A percentile compares a stretch with the other conserved stretches of the same genome.
These are phyloP conservation scores for Nasonia longicornis DNA, from an alignment of 1,140 invertebrate species.

Conservation along the genomic window DNA sequence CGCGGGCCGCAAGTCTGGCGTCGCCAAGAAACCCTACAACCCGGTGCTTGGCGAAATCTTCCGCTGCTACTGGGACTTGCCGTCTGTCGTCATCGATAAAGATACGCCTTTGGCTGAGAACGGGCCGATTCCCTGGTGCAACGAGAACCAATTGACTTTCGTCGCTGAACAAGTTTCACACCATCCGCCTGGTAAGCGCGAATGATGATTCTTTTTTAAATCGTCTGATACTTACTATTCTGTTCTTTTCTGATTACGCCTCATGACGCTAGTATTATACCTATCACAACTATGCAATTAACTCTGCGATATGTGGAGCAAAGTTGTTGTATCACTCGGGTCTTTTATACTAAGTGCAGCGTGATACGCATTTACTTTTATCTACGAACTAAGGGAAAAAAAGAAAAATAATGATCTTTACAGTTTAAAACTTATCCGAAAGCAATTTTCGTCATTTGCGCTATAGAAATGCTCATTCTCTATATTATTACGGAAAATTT, in stretches of 20 bases:
- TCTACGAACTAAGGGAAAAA: no score
- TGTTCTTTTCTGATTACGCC: no score
- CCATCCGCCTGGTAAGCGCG: conserved; percentile 91
- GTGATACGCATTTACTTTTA: no score
- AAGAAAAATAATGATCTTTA: no score
- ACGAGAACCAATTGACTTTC: conserved; percentile 85
- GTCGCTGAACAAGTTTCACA: conserved; percentile 99
- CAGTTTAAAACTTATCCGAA: no score
- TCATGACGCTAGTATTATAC: no score
- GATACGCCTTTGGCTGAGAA: conserved; percentile 70
- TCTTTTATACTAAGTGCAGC: neutral
- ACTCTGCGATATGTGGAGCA: neutral
- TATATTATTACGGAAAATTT: no score
- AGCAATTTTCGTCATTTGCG: no score
- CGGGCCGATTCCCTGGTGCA: conserved; percentile 87
- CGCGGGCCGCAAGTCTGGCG: conserved; percentile 92
- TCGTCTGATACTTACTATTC: no score
- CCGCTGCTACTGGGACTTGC: conserved; percentile 87
- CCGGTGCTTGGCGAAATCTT: conserved; percentile 96
- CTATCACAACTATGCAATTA: neutral
- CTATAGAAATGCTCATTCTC: no score
- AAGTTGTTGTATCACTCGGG: neutral
- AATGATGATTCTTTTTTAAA: neutral
- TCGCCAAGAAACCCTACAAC: conserved; percentile 98
- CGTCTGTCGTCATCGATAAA: conserved; percentile 43